A percentile compares a stretch with the other conserved stretches of the same genome.
Conservation (phyloP, 1,140 invertebrate species). For the Radopholus similis region DNA sequence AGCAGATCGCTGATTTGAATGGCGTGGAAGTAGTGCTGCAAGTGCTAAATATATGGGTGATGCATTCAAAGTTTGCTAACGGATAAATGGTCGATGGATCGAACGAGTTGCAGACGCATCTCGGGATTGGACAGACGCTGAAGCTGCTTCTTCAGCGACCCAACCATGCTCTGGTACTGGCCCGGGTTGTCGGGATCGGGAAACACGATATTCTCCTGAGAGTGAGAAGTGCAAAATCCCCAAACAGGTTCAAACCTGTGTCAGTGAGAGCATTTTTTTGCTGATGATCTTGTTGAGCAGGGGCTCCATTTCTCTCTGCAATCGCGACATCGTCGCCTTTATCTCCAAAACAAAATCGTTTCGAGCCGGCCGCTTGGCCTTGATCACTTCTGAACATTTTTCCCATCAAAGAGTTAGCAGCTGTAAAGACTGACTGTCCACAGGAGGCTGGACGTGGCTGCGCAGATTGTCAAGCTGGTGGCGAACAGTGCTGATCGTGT, state of each 20-base stretch:
- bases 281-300: too few relatives aligned
- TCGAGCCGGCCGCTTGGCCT: background rate
- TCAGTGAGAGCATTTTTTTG: too few relatives aligned
- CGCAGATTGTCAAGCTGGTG: slow-evolving; percentile 31
- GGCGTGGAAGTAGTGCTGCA: slow-evolving; percentile 39
- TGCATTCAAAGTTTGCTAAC: slow-evolving; percentile 1
- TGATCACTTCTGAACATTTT: background rate
- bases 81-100: slow-evolving; percentile 28
- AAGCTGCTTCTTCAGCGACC: slow-evolving; percentile 5
- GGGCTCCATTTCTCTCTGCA: background rate
- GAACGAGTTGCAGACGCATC: slow-evolving; percentile 16
- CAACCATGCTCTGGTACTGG: slow-evolving; percentile 26
- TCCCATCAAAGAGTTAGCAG: background rate
- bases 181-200: background rate
- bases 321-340: slow-evolving; percentile 2
- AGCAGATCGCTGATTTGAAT: slow-evolving; percentile 32
- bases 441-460: slow-evolving; percentile 22
- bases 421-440: slow-evolving; percentile 14
- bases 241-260: too few relatives aligned
- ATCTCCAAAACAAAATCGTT: slow-evolving; percentile 12
- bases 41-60: background rate
- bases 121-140: slow-evolving; percentile 5
- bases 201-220: slow-evolving; percentile 21
- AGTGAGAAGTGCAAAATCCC: too few relatives aligned
- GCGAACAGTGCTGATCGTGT: slow-evolving; percentile 33